Conservation (phyloP, 2,888 invertebrate genomes). For the Diarsia dahlii region DNA sequence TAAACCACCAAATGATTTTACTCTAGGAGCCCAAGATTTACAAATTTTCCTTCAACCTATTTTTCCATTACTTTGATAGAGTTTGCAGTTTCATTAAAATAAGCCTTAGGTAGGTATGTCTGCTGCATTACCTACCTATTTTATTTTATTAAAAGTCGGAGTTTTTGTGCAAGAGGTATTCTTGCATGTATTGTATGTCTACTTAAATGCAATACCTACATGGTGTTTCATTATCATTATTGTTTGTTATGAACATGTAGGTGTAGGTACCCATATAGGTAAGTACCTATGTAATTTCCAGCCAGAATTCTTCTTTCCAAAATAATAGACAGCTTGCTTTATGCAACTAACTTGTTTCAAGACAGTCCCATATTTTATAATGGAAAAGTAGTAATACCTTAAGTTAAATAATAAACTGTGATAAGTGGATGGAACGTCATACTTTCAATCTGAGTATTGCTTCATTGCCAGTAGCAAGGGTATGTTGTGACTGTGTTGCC, state of each 20-base stretch:
- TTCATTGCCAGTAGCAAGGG: slow-evolving; percentile 40
- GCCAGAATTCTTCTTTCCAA: neutral
- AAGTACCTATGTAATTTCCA: neutral
- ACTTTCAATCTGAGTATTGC: slow-evolving; percentile 47
- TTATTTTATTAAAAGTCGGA: neutral
- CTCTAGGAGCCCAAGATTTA: slow-evolving; percentile 21
- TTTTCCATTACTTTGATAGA: neutral
- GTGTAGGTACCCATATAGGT: neutral
- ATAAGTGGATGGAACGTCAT: slow-evolving; percentile 71
- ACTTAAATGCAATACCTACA: neutral
- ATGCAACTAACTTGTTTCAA: slow-evolving; percentile 19
- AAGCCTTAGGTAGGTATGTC: neutral
- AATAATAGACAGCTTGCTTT: neutral
- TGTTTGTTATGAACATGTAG: neutral
- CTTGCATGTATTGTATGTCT: neutral
- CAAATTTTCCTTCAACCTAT: neutral
- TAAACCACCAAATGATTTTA: slow-evolving; percentile 46
- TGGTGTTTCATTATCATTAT: neutral
- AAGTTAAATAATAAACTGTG: slow-evolving; percentile 76
- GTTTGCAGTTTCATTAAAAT: neutral
- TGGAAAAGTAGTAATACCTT: slow-evolving; percentile 21
- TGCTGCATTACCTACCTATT: neutral
- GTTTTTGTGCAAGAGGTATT: neutral
- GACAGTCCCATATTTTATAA: neutral
- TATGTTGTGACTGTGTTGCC: slow-evolving; percentile 48